A percentile compares a stretch with the other conserved stretches of the same genome.
phyloP scores from a whole-genome alignment of 2,888 invertebrate species.

The Beris morrisii region DNA sequence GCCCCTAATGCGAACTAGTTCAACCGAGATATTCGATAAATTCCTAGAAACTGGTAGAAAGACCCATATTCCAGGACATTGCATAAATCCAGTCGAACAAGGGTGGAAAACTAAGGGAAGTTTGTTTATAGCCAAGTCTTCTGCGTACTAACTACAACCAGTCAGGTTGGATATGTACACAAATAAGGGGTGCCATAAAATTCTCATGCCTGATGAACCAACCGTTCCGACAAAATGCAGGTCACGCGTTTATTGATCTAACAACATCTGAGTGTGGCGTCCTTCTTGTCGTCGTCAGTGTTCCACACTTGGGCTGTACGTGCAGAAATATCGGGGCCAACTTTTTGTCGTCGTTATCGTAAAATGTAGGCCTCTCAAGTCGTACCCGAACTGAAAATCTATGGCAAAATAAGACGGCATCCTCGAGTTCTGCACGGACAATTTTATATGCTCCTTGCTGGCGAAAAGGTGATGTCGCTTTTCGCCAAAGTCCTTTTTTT shows the following conservation, averaged over 20 bases:
- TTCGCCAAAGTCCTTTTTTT: no score
- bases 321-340: slow-evolving; percentile 9
- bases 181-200: no score
- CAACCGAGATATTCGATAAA: no score
- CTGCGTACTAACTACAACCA: no score
- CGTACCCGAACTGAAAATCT: slow-evolving; percentile 1
- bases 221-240: slow-evolving; percentile 9
- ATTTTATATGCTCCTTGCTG: not conserved
- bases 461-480: no score
- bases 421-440: not conserved
- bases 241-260: slow-evolving; percentile 24
- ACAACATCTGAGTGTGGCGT: slow-evolving; percentile 10
- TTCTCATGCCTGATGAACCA: not conserved
- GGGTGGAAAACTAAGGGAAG: no score
- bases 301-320: not conserved
- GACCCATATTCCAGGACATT: no score
- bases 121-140: no score
- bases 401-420: slow-evolving; percentile 9
- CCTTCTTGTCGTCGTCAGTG: slow-evolving; percentile 4
- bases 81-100: no score
- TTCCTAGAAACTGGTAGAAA: no score
- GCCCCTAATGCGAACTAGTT: no score
- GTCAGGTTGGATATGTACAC: no score
- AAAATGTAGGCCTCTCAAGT: slow-evolving; percentile 8
- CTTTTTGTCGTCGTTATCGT: not conserved